Percentiles rank a stretch among this genome's conserved stretches.
Conservation (phyloP, 2,888 invertebrate genomes). For the Calliphora vomitoria region DNA sequence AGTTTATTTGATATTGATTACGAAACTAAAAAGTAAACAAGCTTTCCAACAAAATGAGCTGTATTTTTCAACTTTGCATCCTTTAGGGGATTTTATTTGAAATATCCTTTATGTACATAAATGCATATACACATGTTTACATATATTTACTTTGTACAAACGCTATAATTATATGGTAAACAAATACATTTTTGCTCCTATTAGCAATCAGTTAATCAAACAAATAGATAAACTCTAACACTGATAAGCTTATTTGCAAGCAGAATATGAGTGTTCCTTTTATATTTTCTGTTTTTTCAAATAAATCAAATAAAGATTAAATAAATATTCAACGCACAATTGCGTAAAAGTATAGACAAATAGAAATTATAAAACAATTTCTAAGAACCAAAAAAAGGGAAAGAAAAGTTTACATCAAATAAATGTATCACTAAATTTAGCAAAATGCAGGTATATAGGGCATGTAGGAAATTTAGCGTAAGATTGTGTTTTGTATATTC, state of each 20-base stretch:
- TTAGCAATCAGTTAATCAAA: slow-evolving; percentile 67
- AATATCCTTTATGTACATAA: background rate
- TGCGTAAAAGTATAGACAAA: slow-evolving; percentile 53
- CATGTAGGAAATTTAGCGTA: background rate
- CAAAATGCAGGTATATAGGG: background rate
- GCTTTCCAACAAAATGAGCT: background rate
- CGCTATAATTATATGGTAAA: slow-evolving; percentile 31
- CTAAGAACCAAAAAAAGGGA: background rate
- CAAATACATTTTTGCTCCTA: slow-evolving; percentile 8
- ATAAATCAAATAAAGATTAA: slow-evolving; percentile 20
- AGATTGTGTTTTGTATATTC: too few species aligned
- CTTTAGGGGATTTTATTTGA: background rate
- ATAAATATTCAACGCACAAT: slow-evolving; percentile 52
- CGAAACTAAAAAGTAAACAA: background rate
- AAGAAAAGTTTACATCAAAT: background rate
- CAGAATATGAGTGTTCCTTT: background rate
- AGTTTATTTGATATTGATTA: background rate
- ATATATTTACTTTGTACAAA: slow-evolving; percentile 6
- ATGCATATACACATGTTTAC: background rate
- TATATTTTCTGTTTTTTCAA: background rate
- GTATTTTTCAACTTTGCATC: background rate
- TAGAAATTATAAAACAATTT: slow-evolving; percentile 64
- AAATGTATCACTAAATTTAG: background rate
- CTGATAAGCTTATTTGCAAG: background rate
- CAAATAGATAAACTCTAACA: slow-evolving; percentile 8